Conservation (phyloP, 2,888 invertebrate genomes). For the Hymenopus coronatus region DNA sequence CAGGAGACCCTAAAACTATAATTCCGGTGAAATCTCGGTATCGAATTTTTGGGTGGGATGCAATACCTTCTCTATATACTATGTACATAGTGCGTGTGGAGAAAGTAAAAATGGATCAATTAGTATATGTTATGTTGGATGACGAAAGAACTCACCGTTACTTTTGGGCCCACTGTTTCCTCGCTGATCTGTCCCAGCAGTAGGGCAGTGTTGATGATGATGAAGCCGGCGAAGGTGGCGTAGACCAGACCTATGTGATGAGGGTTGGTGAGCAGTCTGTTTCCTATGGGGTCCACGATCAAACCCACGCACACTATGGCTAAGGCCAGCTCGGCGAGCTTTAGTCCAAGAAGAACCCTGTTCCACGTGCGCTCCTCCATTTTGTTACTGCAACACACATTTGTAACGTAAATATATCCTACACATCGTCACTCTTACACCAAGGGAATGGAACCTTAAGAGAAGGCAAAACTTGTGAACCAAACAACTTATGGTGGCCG, state of each 20-base stretch:
- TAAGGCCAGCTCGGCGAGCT: constrained; percentile 52
- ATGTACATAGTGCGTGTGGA: too few relatives aligned
- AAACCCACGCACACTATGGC: constrained; percentile 62
- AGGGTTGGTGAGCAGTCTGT: constrained; percentile 53
- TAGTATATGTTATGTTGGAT: too few relatives aligned
- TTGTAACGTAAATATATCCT: too few relatives aligned
- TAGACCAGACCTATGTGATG: constrained; percentile 64
- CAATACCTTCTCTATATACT: too few relatives aligned
- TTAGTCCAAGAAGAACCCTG: not conserved
- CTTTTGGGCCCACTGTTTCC: constrained; percentile 59
- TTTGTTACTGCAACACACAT: not conserved
- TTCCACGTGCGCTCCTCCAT: not conserved
- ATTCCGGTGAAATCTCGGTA: too few relatives aligned
- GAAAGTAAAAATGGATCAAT: too few relatives aligned
- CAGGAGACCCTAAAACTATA: too few relatives aligned
- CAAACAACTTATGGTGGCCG: too few relatives aligned
- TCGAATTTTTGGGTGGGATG: too few relatives aligned
- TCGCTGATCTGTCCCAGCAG: constrained; percentile 59
- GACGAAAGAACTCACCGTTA: constrained; percentile 48
- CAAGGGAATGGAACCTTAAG: too few relatives aligned
- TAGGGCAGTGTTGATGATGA: constrained; percentile 62
- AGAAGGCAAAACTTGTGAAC: too few relatives aligned
- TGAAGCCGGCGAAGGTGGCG: constrained; percentile 62
- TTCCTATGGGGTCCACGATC: constrained; percentile 61
- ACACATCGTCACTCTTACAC: too few relatives aligned